Evolutionary conservation across 2,888 invertebrate genomes (phyloP), one percentile per base, ranked within the genome.

Genomic region (Xylophagus ater): DNA sequence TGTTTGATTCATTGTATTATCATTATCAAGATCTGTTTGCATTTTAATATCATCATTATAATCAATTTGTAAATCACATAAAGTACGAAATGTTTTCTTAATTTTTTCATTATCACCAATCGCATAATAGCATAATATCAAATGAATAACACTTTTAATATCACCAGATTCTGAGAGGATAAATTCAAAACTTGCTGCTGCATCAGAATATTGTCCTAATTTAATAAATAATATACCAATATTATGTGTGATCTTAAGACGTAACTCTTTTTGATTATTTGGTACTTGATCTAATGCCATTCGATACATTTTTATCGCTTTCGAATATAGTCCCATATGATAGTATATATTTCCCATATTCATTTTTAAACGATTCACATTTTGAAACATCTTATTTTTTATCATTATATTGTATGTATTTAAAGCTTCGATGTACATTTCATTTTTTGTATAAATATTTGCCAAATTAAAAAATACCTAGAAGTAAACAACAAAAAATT

Each of bases 261-360:
- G 82, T 53, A 94, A 71, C 64, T 89, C 87, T 60, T 92, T 93
- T 57, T 94, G 88, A 37, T 84, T 86, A 25, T 86, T 86, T 1
- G 94, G 90, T 4, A 85, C 84, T 65, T 97, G 97, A 66, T 98
- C 98, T 47, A 98, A 70, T 1, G 97, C 96, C 97, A 97, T 98
- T 51, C 96, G 76, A 59, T 94, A 98, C 72, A 93, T 81, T 69
- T 98, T 98, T 41, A 98, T 78, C 1, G 97, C 96, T 67, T 94
- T 90, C 10, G 85, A 81, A 57, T 85, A 90, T 54, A 88, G 78
- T 48, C 89, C 90, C 74, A 93, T 86, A 66, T 86, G 87, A 55
- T 88, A 89, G 64, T 93, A 90, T 53, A 98, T 92, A 59, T 97
- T 97, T 2, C 96, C 97, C 84, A 98, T 96, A 62, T 98, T 98